These are phyloP conservation scores for Micronycteris hirsuta DNA, from an alignment of 2,113 vertebrate species.

Conservation along the genomic window DNA sequence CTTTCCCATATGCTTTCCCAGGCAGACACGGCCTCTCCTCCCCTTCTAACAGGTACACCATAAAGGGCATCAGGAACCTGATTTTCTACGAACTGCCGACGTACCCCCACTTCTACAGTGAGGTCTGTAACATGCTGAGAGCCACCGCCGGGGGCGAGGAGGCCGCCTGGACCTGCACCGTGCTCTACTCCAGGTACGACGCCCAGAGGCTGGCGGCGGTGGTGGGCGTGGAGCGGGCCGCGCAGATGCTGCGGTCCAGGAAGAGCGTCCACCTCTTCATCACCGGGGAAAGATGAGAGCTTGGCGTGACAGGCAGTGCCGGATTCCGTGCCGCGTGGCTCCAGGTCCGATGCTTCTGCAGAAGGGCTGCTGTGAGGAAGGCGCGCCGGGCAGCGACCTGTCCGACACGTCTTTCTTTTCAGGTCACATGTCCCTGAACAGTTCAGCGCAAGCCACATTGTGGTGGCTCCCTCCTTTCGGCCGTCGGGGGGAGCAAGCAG, in stretches of 20 bases:
- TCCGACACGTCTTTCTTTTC: background rate
- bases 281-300: constrained; percentile 86
- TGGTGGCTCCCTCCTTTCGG: background rate
- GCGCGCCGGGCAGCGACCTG: rapidly evolving
- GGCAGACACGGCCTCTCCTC: background rate
- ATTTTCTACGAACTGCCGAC: constrained; percentile 96
- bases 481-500: background rate
- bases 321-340: background rate
- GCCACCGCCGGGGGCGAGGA: constrained; percentile 81
- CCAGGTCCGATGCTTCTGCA: background rate
- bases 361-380: background rate
- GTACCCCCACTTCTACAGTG: constrained; percentile 96
- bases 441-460: background rate
- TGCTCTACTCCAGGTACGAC: constrained; percentile 93
- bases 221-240: constrained; percentile 89
- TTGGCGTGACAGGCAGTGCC: rapidly evolving
- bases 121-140: constrained; percentile 95
- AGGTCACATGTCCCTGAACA: background rate
- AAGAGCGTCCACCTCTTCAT: constrained; percentile 95
- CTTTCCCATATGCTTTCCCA: background rate
- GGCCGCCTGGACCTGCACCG: constrained; percentile 94
- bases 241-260: constrained; percentile 94
- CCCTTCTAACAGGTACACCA: constrained; percentile 84
- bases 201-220: constrained; percentile 89
- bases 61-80: constrained; percentile 94